Evolutionary conservation across 2,888 invertebrate species (phyloP).

Genomic region (Leucophenga maculata): DNA sequence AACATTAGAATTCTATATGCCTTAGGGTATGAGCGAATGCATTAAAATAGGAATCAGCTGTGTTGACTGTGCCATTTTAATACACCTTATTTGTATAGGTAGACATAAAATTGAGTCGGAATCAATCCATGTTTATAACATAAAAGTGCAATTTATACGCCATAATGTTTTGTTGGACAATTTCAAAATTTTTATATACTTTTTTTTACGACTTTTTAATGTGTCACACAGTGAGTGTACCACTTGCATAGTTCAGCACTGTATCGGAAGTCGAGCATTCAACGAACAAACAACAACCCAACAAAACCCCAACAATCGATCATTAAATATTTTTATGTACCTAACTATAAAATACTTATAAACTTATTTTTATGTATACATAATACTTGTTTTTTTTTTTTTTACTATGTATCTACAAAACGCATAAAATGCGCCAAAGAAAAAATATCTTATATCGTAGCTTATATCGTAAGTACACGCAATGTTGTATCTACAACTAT

Average conservation of each 20-base stretch:
- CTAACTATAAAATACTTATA: slow-evolving; percentile 20
- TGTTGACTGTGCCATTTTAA: too few species aligned
- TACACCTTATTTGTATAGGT: too few species aligned
- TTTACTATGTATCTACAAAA: background rate
- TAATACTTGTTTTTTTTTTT: background rate
- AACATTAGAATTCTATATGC: too few species aligned
- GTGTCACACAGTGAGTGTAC: background rate
- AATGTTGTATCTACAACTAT: slow-evolving; percentile 1
- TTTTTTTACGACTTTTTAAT: background rate
- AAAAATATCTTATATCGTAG: background rate
- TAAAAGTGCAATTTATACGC: too few species aligned
- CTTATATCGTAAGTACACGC: slow-evolving; percentile 16
- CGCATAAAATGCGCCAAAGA: background rate
- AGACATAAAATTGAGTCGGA: too few species aligned
- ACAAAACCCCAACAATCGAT: slow-evolving; percentile 13
- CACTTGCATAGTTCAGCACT: background rate
- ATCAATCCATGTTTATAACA: too few species aligned
- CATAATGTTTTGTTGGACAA: background rate
- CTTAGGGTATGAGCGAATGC: too few species aligned
- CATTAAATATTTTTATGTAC: slow-evolving; percentile 21
- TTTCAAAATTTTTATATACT: background rate
- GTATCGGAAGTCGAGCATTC: background rate
- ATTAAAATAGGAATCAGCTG: too few species aligned
- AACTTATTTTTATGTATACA: background rate
- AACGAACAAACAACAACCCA: background rate